Conservation (phyloP, 2,888 invertebrate genomes). For the Ferrisia virgata region DNA sequence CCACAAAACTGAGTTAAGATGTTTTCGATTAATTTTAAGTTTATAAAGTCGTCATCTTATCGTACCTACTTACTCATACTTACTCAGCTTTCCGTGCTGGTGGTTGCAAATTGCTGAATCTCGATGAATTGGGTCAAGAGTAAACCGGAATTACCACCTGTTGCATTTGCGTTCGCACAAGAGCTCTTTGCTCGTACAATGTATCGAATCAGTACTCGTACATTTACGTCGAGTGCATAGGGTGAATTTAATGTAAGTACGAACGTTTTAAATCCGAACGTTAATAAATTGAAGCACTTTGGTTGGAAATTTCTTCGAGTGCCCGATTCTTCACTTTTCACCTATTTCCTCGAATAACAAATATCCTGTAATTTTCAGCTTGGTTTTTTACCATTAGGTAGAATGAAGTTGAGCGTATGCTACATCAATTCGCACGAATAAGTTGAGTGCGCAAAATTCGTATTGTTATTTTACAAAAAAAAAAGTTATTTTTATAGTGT, state of each 20-base stretch:
- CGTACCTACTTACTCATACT: too few species aligned
- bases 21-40: not conserved
- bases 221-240: not conserved
- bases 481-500: too few species aligned
- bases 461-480: too few species aligned
- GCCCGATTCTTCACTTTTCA: not conserved
- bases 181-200: not conserved
- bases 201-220: too few species aligned
- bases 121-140: not conserved
- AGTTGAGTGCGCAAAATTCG: too few species aligned
- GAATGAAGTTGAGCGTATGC: too few species aligned
- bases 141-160: not conserved
- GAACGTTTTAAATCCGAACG: not conserved
- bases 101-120: not conserved
- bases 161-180: not conserved
- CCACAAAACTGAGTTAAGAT: not conserved
- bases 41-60: not conserved
- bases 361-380: not conserved
- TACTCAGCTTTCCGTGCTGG: not conserved
- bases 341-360: not conserved
- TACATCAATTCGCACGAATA: too few species aligned
- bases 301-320: not conserved
- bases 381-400: too few species aligned
- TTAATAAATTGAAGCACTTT: not conserved
- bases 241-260: not conserved